Base-by-base conservation (phyloP, 2,113 vertebrate genomes). In the Xenus cinereus region DNA sequence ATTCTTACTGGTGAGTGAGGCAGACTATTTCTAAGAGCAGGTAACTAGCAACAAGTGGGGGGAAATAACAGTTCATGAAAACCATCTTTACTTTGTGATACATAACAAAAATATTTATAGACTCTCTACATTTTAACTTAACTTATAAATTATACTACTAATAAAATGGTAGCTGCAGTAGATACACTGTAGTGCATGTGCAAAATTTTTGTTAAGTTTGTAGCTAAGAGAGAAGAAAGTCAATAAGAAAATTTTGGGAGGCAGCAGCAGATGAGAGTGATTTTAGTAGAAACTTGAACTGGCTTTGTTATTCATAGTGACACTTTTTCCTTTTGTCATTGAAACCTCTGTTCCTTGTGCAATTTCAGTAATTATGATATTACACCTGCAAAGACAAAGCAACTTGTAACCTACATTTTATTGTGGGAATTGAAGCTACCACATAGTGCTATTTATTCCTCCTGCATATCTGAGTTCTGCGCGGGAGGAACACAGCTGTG, bases 111-210 rank as follows among this genome's bases (percentile, higher is more conserved):
- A 80, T 41, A 27, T 68, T 96, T 5, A 1, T 76, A 96, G 33
- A 75, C 53, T 83, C 39, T 72, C 57, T 95, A 95, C 60, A 43
- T 97, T 95, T 83, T 67, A 64, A 30, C 46, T 90, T 89, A 84
- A 89, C 60, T 93, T 97, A n/a, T 53, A 80, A 94, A 75, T 96
- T 87, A 57, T 57, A 9, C 26, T 57, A 73, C 12, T 18, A 80
- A 66, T n/a, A 72, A 80, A 75, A 18, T 37, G 83, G 62, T 77
- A 69, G 46, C 54, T 83, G 45, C 15, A 63, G 43, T 7, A 86
- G 91, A 63, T 85, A 20, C 28, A 26, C 43, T 28, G 23, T 7
- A 73, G 48, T 43, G 27, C 20, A 45, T 9, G 28, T 48, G 39
- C 22, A 68, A 18, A 10, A 28, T 32, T 57, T 72, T 45, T 28